Evolutionary conservation across 2,113 vertebrate species (phyloP), one percentile per base, ranked within the genome.

Genomic region (Pachypanchax playfairii): DNA sequence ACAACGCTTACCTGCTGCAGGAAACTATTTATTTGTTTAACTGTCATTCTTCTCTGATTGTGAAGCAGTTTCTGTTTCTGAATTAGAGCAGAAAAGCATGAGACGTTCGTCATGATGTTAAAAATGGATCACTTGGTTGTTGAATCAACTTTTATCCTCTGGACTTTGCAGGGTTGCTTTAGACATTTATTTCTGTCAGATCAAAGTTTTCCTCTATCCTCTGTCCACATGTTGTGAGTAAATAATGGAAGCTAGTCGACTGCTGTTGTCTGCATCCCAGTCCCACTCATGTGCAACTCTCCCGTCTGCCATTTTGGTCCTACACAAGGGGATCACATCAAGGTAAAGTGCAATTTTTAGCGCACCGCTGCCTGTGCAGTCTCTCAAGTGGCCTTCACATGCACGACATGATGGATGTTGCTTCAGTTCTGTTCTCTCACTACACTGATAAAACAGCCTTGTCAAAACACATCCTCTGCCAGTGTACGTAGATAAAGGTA

Each of bases 401-500:
- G 58, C 70, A 36, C 43, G 4, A 29, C 46, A 63, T 89, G 87
- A 90, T 87, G 88, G 88, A 90, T 87, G 85, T 58, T 57, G 71
- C 70, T 82, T 82, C 84, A 82, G 63, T 82, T 62, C 18, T 21
- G 20, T 24, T 75, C 73, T 73, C 75, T 68, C 46, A 21, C 72
- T 56, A 43, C 77, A 53, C 62, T 39, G 73, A 87, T 86, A 75
- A 84, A 85, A 75, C 70, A 62, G 35, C 53, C 57, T 29, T 75
- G 75, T 84, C 83, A 83, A 82, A 89, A 83, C 80, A 80, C 50
- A 50, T 70, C 24, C 57, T 25, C 59, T 25, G 44, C 54, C 62
- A 66, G 25, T 65, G 68, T 72, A 75, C 70, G 75, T 86, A 80
- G 83, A 85, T 78, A 73, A 70, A 84, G 77, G 77, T 52, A 76